Conservation (phyloP, 1,140 invertebrate species). For the Uloborus diversus region DNA sequence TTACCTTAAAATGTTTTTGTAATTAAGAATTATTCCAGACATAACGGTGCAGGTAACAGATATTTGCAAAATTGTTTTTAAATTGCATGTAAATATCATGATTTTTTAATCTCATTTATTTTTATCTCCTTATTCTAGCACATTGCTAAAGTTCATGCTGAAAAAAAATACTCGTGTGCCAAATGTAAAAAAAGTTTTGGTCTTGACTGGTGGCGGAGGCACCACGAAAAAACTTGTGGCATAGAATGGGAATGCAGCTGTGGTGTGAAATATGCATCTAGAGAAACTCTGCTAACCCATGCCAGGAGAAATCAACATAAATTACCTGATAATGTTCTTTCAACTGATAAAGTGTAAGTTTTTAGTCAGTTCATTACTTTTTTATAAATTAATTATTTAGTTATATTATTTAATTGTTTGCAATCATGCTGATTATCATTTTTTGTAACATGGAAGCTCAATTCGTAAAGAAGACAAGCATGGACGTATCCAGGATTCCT, state of each 20-base stretch:
- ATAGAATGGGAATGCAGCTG: conserved; percentile 51
- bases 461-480: too few relatives aligned
- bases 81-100: neutral
- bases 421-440: too few relatives aligned
- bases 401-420: too few relatives aligned
- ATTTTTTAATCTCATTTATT: neutral
- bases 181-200: conserved; percentile 56
- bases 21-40: neutral
- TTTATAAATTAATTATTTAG: neutral
- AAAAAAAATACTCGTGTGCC: conserved; percentile 44
- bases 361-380: neutral
- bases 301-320: conserved; percentile 45
- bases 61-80: neutral
- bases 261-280: conserved; percentile 48
- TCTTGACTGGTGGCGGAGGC: conserved; percentile 21
- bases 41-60: neutral
- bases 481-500: too few relatives aligned
- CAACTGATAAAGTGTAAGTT: conserved; percentile 19
- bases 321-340: conserved; percentile 23
- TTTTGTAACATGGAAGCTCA: too few relatives aligned
- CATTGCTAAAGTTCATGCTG: conserved; percentile 57
- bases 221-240: conserved; percentile 54
- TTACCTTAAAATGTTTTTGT: too few relatives aligned
- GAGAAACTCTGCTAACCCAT: conserved; percentile 57
- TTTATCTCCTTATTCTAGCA: conserved; percentile 43